These are phyloP conservation scores for Lepidochrysops patricia DNA, from an alignment of 2,888 invertebrate genomes.

Conservation along the genomic window DNA sequence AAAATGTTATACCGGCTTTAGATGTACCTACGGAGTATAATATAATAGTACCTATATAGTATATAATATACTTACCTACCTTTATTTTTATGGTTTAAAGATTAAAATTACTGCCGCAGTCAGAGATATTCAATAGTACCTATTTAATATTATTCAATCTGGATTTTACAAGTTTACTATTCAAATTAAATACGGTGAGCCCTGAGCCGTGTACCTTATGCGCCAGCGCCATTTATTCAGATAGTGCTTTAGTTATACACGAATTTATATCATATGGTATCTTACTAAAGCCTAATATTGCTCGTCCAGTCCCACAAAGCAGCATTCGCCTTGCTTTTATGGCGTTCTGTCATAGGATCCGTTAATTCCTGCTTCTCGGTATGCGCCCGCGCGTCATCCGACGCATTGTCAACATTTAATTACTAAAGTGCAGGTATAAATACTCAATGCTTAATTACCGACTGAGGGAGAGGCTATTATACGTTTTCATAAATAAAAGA, in stretches of 20 bases:
- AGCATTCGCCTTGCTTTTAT: slow-evolving; percentile 13
- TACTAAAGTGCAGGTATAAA: slow-evolving; percentile 16
- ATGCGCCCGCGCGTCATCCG: background rate
- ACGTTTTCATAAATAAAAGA: background rate
- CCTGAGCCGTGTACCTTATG: background rate
- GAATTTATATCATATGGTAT: background rate
- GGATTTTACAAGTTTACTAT: background rate
- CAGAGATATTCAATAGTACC: too few relatives aligned
- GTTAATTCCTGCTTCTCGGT: slow-evolving; percentile 16
- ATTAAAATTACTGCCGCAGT: too few relatives aligned
- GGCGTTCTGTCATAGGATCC: slow-evolving; percentile 19
- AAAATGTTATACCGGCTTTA: too few relatives aligned
- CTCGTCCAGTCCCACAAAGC: background rate
- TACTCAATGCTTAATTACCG: slow-evolving; percentile 10
- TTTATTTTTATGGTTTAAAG: too few relatives aligned
- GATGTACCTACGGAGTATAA: too few relatives aligned
- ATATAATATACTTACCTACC: too few relatives aligned
- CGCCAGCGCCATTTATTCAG: background rate
- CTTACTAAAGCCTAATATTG: background rate
- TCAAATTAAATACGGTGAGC: too few relatives aligned
- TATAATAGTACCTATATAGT: too few relatives aligned
- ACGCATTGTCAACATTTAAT: slow-evolving; percentile 15
- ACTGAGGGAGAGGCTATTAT: background rate
- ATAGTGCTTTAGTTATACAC: background rate
- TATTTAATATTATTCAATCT: too few relatives aligned